A percentile compares a stretch with the other conserved stretches of the same genome.
Evolutionary conservation across 2,113 vertebrate species (phyloP).

Genomic region (Picathartes gymnocephalus): DNA sequence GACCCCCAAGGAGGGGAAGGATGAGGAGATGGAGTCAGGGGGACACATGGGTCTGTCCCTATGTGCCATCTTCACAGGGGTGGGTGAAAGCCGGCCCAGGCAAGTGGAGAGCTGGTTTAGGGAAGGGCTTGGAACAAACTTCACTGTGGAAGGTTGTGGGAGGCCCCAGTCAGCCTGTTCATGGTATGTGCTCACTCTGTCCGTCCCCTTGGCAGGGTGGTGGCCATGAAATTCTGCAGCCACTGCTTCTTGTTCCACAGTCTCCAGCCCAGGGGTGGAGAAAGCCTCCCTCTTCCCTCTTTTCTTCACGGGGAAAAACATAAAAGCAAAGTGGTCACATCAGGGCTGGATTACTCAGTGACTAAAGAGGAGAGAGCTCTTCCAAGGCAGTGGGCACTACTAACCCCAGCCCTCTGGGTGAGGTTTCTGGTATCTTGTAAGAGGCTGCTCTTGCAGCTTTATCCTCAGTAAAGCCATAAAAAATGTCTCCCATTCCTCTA

Average conservation of each 20-base stretch:
- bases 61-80: background rate
- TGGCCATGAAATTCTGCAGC: background rate
- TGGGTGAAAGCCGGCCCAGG: background rate
- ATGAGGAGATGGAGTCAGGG: background rate
- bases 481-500: background rate
- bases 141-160: accelerated
- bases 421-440: background rate
- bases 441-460: background rate
- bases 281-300: background rate
- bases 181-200: background rate
- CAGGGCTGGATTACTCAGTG: background rate
- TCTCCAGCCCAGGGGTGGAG: background rate
- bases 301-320: background rate
- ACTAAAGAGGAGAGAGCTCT: background rate
- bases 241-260: accelerated
- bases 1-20: background rate
- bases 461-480: background rate
- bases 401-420: background rate
- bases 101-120: background rate
- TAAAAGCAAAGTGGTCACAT: background rate
- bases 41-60: background rate
- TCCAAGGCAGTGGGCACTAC: background rate
- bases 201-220: accelerated
- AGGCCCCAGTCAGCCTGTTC: background rate
- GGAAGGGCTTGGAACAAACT: background rate